Conservation (phyloP, 2,888 invertebrate genomes). For the Hanleya hanleyi region DNA sequence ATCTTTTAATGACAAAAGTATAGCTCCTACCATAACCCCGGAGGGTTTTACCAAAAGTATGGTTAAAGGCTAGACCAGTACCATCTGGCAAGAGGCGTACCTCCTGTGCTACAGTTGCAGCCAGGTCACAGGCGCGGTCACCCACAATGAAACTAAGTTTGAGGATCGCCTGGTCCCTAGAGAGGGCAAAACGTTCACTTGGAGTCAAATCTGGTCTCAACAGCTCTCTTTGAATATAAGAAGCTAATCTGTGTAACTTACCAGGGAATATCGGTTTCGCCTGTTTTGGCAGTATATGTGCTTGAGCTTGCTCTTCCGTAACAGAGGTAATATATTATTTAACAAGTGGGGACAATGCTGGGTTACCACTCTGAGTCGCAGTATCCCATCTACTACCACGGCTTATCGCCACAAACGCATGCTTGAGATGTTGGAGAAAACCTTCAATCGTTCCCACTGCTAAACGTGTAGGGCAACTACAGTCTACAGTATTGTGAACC, state of each 20-base stretch:
- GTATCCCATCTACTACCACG: background rate
- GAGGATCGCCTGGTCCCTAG: background rate
- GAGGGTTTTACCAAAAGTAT: background rate
- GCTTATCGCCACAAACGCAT: background rate
- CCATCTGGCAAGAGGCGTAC: background rate
- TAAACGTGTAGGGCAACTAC: background rate
- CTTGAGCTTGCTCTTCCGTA: background rate
- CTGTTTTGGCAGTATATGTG: background rate
- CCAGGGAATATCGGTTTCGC: background rate
- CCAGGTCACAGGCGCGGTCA: background rate
- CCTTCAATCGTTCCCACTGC: background rate
- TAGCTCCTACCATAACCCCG: background rate
- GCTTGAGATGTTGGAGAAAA: background rate
- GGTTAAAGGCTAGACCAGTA: background rate
- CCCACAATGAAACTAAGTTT: background rate
- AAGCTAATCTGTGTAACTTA: background rate
- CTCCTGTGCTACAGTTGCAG: background rate
- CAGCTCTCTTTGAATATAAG: background rate
- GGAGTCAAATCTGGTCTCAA: background rate
- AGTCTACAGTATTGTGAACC: background rate
- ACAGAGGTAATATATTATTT: background rate
- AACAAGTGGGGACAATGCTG: background rate
- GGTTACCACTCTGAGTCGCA: background rate
- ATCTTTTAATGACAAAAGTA: background rate
- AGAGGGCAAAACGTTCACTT: background rate